Conservation (phyloP, 64 coral and sea anemone species). For the Stichodactyla helianthus region DNA sequence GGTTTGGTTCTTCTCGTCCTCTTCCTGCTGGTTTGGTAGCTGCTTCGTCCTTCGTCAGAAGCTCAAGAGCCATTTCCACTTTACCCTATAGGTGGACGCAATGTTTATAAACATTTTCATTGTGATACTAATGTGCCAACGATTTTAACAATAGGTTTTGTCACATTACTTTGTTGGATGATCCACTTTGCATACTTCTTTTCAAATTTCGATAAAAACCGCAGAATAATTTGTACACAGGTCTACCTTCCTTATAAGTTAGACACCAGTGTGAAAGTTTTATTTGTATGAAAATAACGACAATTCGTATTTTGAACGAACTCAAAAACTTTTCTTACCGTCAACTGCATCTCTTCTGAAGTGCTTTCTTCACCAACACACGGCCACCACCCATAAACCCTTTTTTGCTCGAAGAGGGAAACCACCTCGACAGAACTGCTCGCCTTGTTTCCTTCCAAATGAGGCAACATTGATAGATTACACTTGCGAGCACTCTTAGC, state of each 20-base stretch:
- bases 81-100: constrained; percentile 54
- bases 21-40: constrained; percentile 66
- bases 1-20: constrained; percentile 90
- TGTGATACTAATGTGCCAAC: too few species aligned
- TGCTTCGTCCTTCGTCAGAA: constrained; percentile 69
- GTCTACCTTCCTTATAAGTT: too few species aligned
- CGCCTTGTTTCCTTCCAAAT: constrained; percentile 55
- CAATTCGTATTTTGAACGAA: too few species aligned
- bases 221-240: too few species aligned
- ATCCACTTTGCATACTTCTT: too few species aligned
- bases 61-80: constrained; percentile 97
- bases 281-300: too few species aligned
- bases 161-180: too few species aligned
- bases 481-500: constrained; percentile 84
- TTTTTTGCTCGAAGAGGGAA: constrained; percentile 88
- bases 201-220: too few species aligned
- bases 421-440: constrained; percentile 70
- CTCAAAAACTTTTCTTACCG: constrained; percentile 37
- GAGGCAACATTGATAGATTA: constrained; percentile 69
- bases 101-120: neutral
- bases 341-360: constrained; percentile 72
- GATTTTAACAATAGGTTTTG: too few species aligned
- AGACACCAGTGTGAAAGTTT: too few species aligned
- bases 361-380: constrained; percentile 67
- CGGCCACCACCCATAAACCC: constrained; percentile 98